Base-by-base conservation (phyloP, 1,140 invertebrate genomes). In the Asobara japonica region DNA sequence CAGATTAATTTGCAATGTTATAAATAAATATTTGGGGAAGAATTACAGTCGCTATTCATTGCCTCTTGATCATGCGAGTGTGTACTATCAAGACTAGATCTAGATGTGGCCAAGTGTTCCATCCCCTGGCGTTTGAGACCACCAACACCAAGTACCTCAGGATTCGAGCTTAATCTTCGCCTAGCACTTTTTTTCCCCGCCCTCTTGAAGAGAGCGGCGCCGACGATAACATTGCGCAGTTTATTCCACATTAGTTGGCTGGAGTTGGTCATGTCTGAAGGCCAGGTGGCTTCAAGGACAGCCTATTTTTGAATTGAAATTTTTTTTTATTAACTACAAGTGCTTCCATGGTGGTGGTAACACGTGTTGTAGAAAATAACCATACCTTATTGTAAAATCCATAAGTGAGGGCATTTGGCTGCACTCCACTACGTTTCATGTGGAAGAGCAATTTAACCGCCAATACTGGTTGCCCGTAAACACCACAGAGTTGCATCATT, bases 391-490 rank as follows among this genome's bases (percentile, higher is more conserved):
- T 88, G 68, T 88, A 88, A 83, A 88, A 95, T 75, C 97, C 98
- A 83, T 99, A 99, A 0, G 98, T 99, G 33, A 99, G 92, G 11
- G 98, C 98, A 84, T 99, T 99, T 2, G 97, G 97, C 81, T 97
- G 95, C 13, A 99, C 90, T 0, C 96, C 96, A 65, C 92, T 92
- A n/a, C 94, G 90, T 84, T 97, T 97, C 97, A 99, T 99, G 65
- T 97, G 92, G 79, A 96, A 95, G 68, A 99, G 89, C 36, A 99
- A 90, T 84, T 97, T 96, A 0, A 99, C 97, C 4, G 98, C 98
- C 75, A 99, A 87, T 45, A 97, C 93, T 2, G 98, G 98, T 79
- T 97, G 91, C 71, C 95, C 94, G 82, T 98, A 96, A 72, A 96
- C 92, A 7, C 98, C 97, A 87, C 98, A 99, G 2, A 99, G 90